phyloP scores from a whole-genome alignment of 2,797 vertebrate genomes.

The Myotis daubentonii region DNA sequence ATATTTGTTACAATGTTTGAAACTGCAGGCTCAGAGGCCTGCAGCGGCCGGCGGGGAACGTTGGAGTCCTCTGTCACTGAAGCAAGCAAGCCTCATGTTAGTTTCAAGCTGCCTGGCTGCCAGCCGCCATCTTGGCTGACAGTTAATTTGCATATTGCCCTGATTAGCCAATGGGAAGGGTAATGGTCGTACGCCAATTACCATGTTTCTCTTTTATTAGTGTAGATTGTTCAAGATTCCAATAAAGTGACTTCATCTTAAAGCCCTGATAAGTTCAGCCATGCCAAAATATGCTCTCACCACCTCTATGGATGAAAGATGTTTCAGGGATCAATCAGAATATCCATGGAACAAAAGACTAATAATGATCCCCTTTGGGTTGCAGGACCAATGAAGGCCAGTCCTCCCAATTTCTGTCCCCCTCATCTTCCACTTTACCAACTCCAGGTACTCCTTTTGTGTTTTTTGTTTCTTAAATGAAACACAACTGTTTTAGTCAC shows the following conservation, averaged over 20 bases:
- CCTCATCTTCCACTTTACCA: not conserved
- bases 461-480: not conserved
- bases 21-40: no score
- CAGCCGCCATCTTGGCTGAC: no score
- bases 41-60: no score
- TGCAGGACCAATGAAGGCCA: not conserved
- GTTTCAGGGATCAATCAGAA: not conserved
- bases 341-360: not conserved
- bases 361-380: not conserved
- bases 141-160: no score
- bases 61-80: no score
- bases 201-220: no score
- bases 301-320: not conserved
- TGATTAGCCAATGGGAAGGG: no score
- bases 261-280: not conserved
- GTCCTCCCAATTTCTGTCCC: not conserved
- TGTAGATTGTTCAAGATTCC: not conserved
- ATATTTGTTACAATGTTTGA: no score
- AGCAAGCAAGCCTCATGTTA: no score
- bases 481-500: not conserved
- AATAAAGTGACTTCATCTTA: constrained; percentile 1
- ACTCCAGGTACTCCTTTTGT: not conserved
- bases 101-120: no score
- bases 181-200: no score
- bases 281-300: not conserved